Base-by-base conservation (phyloP, 2,888 invertebrate genomes). In the Drosophila rellima region DNA sequence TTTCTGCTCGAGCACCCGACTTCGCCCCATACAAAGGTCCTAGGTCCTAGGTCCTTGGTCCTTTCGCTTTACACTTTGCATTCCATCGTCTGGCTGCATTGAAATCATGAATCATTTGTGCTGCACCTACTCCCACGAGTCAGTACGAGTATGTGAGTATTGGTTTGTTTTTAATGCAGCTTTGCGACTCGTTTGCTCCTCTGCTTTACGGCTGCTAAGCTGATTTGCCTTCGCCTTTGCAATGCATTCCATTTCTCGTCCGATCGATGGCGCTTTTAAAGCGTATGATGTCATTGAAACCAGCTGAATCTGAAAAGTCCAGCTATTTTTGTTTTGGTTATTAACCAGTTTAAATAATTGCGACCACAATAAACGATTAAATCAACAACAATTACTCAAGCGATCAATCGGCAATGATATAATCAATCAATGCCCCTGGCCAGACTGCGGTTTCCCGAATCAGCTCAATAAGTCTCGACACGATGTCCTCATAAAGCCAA, bases 21-120 rank as follows among this genome's bases (percentile, higher is more conserved):
- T 37, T 37, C 54, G 47, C 44, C 29, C 42, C 13, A 39, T 40
- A 42, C 42, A 62, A 63, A 57, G 50, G 50, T 17, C 18, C 13
- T 31, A 23, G 39, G 15, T 37, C 15, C 15, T n/a, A 15, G 47
- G 17, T 52, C 40, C 54, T 42, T 47, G 57, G 70, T 83, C 71
- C 87, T 74, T 83, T 83, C 74, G 70, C 72, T 79, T 82, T 79
- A 70, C 80, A 85, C 70, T 85, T 79, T 74, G 66, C 77, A 85
- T 72, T 73, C 73, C 73, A 67, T 61, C 73, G 68, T 65, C 84
- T 72, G 70, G 70, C 47, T 80, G 70, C 80, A 80, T 57, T 63
- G 69, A 75, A 88, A 80, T 80, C 89, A 84, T 83, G 84, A 84
- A 87, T 88, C 84, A 88, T 88, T 84, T 65, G 59, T 52, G 67